A percentile compares a stretch with the other conserved stretches of the same genome.
Conservation (phyloP, 2,113 vertebrate species). For the Spea bombifrons region DNA sequence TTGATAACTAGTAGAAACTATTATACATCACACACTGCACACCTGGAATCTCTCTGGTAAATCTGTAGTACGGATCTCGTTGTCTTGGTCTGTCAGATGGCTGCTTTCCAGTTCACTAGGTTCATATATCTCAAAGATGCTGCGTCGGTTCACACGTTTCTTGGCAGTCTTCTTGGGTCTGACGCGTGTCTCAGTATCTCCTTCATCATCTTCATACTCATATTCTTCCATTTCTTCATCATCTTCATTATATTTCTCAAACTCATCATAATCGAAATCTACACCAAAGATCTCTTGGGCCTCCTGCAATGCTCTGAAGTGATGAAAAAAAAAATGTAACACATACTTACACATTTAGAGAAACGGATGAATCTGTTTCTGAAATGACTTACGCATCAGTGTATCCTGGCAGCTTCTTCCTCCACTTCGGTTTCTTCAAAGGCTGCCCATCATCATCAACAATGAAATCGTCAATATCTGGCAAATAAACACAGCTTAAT, state of each 20-base stretch:
- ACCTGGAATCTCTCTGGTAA: conserved; percentile 99
- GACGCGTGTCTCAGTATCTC: conserved; percentile 86
- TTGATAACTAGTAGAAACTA: too few species aligned
- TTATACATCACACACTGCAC: conserved; percentile 48
- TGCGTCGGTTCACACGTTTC: conserved; percentile 88
- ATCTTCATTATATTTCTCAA: conserved; percentile 82
- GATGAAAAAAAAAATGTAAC: background rate
- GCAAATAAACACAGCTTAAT: background rate
- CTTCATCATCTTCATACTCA: conserved; percentile 92
- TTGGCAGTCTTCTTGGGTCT: conserved; percentile 93
- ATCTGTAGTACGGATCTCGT: conserved; percentile 94
- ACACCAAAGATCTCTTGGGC: conserved; percentile 98
- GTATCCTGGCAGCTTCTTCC: conserved; percentile 93
- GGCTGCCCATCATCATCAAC: conserved; percentile 96
- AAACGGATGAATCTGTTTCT: too few species aligned
- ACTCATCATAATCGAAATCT: conserved; percentile 95
- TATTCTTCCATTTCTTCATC: conserved; percentile 86
- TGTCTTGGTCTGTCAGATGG: conserved; percentile 97
- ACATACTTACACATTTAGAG: background rate
- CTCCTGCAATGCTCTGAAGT: conserved; percentile 88
- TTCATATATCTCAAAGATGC: conserved; percentile 97
- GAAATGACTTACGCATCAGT: conserved; percentile 88
- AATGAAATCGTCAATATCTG: conserved; percentile 96
- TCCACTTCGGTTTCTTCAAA: conserved; percentile 88
- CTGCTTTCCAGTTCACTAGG: conserved; percentile 97